Conservation (phyloP, 2,888 invertebrate species). For the Perdita meconis region DNA sequence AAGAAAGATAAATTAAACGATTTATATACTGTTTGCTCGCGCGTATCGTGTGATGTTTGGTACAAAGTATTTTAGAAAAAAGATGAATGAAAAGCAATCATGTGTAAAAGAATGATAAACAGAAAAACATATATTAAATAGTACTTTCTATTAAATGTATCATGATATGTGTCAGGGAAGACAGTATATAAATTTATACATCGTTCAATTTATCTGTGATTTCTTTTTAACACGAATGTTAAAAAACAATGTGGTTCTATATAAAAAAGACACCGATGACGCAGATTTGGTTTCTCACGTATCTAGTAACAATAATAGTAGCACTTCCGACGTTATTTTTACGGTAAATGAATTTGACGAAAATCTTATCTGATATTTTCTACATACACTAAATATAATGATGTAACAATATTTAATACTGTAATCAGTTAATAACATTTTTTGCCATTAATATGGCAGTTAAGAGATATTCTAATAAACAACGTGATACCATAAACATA, state of each 20-base stretch:
- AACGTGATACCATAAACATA: slow-evolving; percentile 30
- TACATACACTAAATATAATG: slow-evolving; percentile 72
- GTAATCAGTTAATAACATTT: slow-evolving; percentile 72
- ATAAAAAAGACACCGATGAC: too few species aligned
- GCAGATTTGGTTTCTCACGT: too few species aligned
- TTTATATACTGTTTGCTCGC: slow-evolving; percentile 1
- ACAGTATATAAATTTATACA: slow-evolving; percentile 1
- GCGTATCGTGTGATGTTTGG: background rate
- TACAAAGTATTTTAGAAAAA: background rate
- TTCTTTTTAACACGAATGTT: background rate
- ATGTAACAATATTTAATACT: slow-evolving; percentile 78
- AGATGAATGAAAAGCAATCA: background rate
- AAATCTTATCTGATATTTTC: slow-evolving; percentile 64
- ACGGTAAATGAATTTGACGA: slow-evolving; percentile 61
- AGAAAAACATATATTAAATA: background rate
- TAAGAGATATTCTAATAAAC: slow-evolving; percentile 42
- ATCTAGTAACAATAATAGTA: slow-evolving; percentile 59
- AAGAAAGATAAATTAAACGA: background rate
- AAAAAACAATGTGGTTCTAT: background rate
- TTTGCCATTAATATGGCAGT: slow-evolving; percentile 43
- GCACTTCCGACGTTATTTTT: slow-evolving; percentile 61
- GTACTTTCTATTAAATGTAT: background rate
- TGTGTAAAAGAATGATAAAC: background rate
- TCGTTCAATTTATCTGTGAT: background rate
- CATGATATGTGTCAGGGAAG: background rate